These are phyloP conservation scores for Leucophora obtusa DNA, from an alignment of 2,888 invertebrate genomes.

Conservation along the genomic window DNA sequence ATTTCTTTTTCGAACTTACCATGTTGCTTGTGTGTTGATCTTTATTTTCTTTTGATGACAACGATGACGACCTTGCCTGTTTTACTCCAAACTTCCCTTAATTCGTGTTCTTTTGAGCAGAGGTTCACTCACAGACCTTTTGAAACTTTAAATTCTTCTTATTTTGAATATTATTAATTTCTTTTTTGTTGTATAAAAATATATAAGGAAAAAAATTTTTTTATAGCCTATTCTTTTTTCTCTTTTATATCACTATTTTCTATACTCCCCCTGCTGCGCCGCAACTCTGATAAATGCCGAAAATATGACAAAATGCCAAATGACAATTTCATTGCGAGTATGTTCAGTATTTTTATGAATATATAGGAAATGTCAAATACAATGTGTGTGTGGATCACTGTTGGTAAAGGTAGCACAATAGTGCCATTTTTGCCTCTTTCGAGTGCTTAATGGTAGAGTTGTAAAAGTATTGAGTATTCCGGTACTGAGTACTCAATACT, in stretches of 20 bases:
- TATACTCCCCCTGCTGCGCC: slow-evolving; percentile 45
- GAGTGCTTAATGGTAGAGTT: no score
- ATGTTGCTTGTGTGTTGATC: slow-evolving; percentile 66
- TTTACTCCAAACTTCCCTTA: slow-evolving; percentile 55
- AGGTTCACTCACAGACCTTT: slow-evolving; percentile 55
- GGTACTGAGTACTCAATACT: no score
- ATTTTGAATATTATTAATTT: slow-evolving; percentile 43
- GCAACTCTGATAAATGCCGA: slow-evolving; percentile 63
- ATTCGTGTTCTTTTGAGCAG: slow-evolving; percentile 36
- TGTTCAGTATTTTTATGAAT: slow-evolving; percentile 26
- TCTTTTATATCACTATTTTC: slow-evolving; percentile 53
- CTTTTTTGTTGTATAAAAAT: slow-evolving; percentile 67
- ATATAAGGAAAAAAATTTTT: slow-evolving; percentile 63
- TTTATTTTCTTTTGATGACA: slow-evolving; percentile 46
- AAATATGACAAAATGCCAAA: slow-evolving; percentile 61
- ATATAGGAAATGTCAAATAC: slow-evolving; percentile 8
- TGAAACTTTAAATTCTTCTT: slow-evolving; percentile 24
- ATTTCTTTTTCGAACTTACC: slow-evolving; percentile 54
- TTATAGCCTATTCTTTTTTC: slow-evolving; percentile 59
- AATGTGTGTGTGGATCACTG: background rate
- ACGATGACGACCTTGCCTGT: slow-evolving; percentile 63
- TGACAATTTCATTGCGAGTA: slow-evolving; percentile 39
- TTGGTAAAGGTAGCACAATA: no score
- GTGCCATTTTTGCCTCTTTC: no score
- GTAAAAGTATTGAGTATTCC: no score